Conservation (phyloP, 2,888 invertebrate species). For the Alloscopus bannaensis region DNA sequence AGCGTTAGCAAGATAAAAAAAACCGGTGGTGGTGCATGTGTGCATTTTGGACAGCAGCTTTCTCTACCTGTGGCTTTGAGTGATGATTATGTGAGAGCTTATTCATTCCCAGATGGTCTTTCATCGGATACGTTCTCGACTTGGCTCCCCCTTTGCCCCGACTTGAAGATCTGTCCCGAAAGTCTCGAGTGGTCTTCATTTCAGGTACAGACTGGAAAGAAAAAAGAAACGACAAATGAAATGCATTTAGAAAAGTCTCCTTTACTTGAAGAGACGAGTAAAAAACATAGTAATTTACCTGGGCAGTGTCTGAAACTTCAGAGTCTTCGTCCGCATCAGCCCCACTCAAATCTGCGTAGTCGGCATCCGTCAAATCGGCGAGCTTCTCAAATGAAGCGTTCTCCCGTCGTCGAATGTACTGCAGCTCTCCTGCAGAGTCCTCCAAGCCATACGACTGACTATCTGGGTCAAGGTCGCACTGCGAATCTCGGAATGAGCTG, state of each 20-base stretch:
- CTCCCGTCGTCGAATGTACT: constrained; percentile 68
- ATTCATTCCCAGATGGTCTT: constrained; percentile 75
- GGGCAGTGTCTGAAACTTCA: constrained; percentile 71
- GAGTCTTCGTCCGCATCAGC: constrained; percentile 73
- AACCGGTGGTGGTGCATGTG: too few relatives aligned
- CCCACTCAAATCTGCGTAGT: constrained; percentile 73
- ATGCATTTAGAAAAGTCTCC: too few relatives aligned
- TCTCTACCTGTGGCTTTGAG: constrained; percentile 42
- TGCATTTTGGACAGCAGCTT: too few relatives aligned
- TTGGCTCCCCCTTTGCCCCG: constrained; percentile 80
- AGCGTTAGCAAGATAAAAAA: too few relatives aligned
- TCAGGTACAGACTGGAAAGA: constrained; percentile 72
- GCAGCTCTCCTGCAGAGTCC: constrained; percentile 65
- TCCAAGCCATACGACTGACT: constrained; percentile 71
- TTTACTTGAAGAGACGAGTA: too few relatives aligned
- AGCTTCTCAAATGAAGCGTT: constrained; percentile 72
- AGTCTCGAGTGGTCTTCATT: constrained; percentile 68
- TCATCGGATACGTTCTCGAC: constrained; percentile 79
- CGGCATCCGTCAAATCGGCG: constrained; percentile 71
- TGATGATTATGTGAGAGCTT: constrained; percentile 64
- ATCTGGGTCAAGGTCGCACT: constrained; percentile 73
- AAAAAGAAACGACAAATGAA: too few relatives aligned
- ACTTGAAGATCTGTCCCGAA: constrained; percentile 73
- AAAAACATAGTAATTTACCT: too few relatives aligned
- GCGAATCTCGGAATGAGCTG: constrained; percentile 79